Conservation (phyloP, 2,888 invertebrate genomes). For the Tipula confusa region DNA sequence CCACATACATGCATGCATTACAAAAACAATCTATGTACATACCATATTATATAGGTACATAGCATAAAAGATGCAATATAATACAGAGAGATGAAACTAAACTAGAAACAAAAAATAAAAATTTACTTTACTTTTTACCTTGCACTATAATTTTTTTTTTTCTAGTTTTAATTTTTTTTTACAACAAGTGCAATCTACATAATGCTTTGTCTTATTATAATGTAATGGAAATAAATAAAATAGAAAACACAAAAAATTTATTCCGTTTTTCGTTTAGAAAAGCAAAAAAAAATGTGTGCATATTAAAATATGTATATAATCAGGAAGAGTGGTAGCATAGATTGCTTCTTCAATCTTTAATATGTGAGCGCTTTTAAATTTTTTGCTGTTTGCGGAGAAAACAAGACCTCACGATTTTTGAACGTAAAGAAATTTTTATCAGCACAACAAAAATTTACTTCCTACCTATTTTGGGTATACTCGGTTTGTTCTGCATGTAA, state of each 20-base stretch:
- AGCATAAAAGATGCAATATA: neutral
- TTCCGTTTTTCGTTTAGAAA: neutral
- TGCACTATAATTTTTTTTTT: neutral
- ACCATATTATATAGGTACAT: neutral
- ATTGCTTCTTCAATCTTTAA: neutral
- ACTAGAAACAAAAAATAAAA: neutral
- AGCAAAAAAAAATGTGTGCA: neutral
- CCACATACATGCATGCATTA: no score
- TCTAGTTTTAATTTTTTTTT: neutral
- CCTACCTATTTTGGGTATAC: no score
- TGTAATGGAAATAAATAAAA: neutral
- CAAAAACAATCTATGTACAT: no score
- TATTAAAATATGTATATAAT: neutral
- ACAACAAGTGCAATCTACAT: conserved; percentile 15
- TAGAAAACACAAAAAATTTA: neutral
- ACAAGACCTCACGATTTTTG: neutral
- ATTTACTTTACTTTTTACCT: neutral
- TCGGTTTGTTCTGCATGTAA: no score
- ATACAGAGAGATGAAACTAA: neutral
- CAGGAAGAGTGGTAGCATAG: neutral
- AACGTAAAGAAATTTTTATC: neutral
- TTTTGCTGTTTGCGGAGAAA: neutral
- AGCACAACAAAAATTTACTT: neutral
- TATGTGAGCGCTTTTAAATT: neutral
- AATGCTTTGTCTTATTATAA: neutral